phyloP scores from a whole-genome alignment of 2,113 vertebrate genomes.

The Notothenia rossii region DNA sequence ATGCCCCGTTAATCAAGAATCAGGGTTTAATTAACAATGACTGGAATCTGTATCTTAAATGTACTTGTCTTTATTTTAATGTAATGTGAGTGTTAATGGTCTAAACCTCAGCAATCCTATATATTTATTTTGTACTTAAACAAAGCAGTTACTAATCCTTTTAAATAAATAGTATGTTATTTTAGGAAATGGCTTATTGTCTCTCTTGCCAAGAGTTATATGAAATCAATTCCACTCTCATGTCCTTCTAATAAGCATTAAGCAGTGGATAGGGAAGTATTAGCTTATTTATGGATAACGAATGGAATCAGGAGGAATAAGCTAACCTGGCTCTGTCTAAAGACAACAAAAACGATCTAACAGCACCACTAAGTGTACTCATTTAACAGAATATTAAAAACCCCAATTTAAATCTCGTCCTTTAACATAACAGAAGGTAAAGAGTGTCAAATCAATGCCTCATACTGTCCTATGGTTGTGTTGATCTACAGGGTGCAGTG shows the following conservation, averaged over 20 bases:
- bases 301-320: background rate
- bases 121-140: background rate
- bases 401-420: no score
- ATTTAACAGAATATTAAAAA: background rate
- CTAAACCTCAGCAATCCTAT: background rate
- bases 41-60: background rate
- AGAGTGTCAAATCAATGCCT: background rate
- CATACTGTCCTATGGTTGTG: background rate
- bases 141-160: background rate
- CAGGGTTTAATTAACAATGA: background rate
- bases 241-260: background rate
- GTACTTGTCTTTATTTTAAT: background rate
- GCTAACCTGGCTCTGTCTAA: background rate
- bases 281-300: background rate
- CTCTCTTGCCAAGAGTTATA: background rate
- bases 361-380: no score
- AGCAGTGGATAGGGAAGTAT: background rate
- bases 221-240: background rate
- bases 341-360: background rate
- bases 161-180: background rate
- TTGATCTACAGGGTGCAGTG: slow-evolving; percentile 80
- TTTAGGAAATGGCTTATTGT: background rate
- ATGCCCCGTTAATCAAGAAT: no score
- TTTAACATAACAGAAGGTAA: background rate
- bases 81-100: background rate